phyloP scores from a whole-genome alignment of 1,140 invertebrate genomes.

The Goniozus legneri region DNA sequence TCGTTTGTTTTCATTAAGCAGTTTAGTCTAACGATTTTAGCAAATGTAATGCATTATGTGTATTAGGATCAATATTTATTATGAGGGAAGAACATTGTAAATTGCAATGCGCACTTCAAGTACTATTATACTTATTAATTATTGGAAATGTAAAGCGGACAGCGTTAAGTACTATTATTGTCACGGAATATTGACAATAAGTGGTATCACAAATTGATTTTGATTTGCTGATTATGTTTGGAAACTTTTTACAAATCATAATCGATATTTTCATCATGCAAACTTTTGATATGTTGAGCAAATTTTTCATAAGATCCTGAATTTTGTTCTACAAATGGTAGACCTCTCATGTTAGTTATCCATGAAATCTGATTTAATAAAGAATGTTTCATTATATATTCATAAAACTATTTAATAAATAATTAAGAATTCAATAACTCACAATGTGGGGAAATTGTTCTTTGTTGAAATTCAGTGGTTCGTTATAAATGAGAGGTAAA shows the following conservation, averaged over 20 bases:
- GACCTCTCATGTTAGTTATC: constrained; percentile 17
- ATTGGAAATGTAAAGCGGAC: no score
- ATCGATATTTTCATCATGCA: constrained; percentile 10
- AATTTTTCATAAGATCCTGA: constrained; percentile 15
- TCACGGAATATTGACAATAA: no score
- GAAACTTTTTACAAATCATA: constrained; percentile 20
- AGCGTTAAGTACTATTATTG: no score
- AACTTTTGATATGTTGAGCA: constrained; percentile 11
- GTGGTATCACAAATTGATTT: no score
- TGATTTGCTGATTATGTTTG: constrained; percentile 7
- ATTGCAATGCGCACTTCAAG: no score
- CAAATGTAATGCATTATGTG: no score
- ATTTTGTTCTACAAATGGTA: constrained; percentile 15
- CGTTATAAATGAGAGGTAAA: constrained; percentile 28
- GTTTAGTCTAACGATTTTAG: no score
- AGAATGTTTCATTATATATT: no score
- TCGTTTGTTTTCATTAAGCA: no score
- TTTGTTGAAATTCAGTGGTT: constrained; percentile 14
- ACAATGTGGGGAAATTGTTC: constrained; percentile 18
- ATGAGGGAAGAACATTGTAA: no score
- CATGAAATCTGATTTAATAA: constrained; percentile 21
- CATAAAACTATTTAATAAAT: background rate
- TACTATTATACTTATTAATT: no score
- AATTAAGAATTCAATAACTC: constrained; percentile 5
- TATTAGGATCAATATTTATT: no score